A percentile compares a stretch with the other conserved stretches of the same genome.
phyloP scores from a whole-genome alignment of 2,888 invertebrate genomes.

The Hirudinaria manillensis region DNA sequence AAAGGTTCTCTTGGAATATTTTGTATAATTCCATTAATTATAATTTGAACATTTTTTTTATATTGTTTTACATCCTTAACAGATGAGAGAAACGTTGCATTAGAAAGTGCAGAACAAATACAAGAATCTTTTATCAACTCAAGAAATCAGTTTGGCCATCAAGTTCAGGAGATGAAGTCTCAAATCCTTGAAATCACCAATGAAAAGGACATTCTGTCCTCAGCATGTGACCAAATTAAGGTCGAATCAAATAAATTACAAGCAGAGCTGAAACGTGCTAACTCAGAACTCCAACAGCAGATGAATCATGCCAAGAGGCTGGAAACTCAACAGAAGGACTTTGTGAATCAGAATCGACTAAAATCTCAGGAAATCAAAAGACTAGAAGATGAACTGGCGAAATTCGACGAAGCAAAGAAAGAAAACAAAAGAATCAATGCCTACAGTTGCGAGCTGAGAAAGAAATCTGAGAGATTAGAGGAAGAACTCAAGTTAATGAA shows the following conservation, averaged over 20 bases:
- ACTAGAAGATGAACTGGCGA: constrained; percentile 9
- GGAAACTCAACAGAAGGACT: constrained; percentile 20
- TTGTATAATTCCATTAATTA: not conserved
- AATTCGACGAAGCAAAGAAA: constrained; percentile 5
- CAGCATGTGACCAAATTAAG: not conserved
- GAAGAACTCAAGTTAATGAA: constrained; percentile 10
- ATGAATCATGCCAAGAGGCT: constrained; percentile 16
- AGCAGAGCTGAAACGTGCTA: constrained; percentile 9
- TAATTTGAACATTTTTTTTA: not conserved
- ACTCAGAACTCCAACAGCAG: constrained; percentile 6
- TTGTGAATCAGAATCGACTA: constrained; percentile 6
- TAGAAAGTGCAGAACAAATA: constrained; percentile 24
- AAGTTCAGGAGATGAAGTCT: not conserved
- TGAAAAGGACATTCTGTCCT: constrained; percentile 12
- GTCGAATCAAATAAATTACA: constrained; percentile 5
- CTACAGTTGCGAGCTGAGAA: constrained; percentile 9
- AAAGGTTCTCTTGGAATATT: not conserved
- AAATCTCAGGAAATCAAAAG: not conserved
- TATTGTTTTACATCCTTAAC: not conserved
- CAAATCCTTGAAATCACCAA: constrained; percentile 3
- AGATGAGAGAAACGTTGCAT: constrained; percentile 27
- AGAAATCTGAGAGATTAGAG: constrained; percentile 8
- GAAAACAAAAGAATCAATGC: constrained; percentile 27
- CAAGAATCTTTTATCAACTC: constrained; percentile 10
- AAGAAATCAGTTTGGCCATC: not conserved